These are phyloP conservation scores for Asarcornis scutulata DNA, from an alignment of 2,113 vertebrate genomes.

Conservation along the genomic window DNA sequence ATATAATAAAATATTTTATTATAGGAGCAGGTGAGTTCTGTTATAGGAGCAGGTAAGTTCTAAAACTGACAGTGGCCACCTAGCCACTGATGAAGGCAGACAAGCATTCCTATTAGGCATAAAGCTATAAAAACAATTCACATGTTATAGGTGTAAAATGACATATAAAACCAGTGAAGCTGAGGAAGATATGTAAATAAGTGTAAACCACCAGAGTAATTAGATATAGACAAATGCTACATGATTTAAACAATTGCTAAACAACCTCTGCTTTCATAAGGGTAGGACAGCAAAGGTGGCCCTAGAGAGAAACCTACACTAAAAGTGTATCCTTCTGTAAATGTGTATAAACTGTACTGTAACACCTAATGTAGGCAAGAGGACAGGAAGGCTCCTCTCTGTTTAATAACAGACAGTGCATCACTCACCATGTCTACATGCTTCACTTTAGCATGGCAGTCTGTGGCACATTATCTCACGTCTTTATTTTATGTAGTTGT, in stretches of 20 bases:
- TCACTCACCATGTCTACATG: neutral
- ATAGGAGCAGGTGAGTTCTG: neutral
- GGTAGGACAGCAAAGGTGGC: neutral
- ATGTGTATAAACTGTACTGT: neutral
- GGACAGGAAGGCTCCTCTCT: neutral
- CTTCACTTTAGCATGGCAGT: neutral
- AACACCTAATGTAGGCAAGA: neutral
- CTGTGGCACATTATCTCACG: neutral
- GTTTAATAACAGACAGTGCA: neutral
- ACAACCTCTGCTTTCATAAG: neutral
- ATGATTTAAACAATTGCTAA: slow-evolving; percentile 38
- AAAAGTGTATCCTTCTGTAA: neutral
- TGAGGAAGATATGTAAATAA: slow-evolving; percentile 25
- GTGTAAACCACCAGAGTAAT: neutral
- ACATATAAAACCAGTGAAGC: slow-evolving; percentile 12
- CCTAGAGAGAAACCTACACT: neutral
- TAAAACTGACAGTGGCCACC: neutral
- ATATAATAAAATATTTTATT: neutral
- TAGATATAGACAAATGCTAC: slow-evolving; percentile 7
- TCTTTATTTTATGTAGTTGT: neutral
- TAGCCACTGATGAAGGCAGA: neutral
- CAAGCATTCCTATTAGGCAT: neutral
- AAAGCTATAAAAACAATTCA: slow-evolving; percentile 9
- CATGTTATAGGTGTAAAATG: neutral
- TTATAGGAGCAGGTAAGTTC: neutral